Evolutionary conservation across 1,140 invertebrate species (phyloP).

Genomic region (Trachymyrmex cornetzi): DNA sequence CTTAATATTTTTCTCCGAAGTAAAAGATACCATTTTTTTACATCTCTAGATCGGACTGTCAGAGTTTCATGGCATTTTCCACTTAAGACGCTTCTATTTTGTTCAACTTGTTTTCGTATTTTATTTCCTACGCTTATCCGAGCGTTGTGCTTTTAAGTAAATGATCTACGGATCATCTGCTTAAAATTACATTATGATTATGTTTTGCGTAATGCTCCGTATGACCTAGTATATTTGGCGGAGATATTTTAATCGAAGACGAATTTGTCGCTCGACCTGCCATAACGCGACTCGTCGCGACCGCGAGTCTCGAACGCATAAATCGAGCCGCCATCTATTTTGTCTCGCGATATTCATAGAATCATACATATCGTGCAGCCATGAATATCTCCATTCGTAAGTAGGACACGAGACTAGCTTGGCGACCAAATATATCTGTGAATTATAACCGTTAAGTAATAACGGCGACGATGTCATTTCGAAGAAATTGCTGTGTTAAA

Average conservation of each 20-base stretch:
- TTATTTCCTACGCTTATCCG: background rate
- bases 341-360: slow-evolving; percentile 49
- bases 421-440: slow-evolving; percentile 5
- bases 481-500: background rate
- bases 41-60: background rate
- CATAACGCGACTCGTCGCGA: slow-evolving; percentile 19
- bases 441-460: slow-evolving; percentile 29
- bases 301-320: slow-evolving; percentile 7
- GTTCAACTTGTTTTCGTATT: background rate
- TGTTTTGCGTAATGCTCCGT: background rate
- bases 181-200: background rate
- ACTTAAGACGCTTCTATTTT: background rate
- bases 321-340: slow-evolving; percentile 24
- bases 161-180: background rate
- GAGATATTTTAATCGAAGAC: slow-evolving; percentile 30
- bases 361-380: background rate
- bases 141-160: background rate
- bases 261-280: slow-evolving; percentile 37
- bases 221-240: background rate
- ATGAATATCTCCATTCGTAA: background rate
- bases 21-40: too few species aligned
- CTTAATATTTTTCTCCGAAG: too few species aligned
- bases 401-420: background rate
- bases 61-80: background rate
- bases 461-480: background rate